Base-by-base conservation (phyloP, 2,888 invertebrate genomes). In the Lampropteryx suffumata region DNA sequence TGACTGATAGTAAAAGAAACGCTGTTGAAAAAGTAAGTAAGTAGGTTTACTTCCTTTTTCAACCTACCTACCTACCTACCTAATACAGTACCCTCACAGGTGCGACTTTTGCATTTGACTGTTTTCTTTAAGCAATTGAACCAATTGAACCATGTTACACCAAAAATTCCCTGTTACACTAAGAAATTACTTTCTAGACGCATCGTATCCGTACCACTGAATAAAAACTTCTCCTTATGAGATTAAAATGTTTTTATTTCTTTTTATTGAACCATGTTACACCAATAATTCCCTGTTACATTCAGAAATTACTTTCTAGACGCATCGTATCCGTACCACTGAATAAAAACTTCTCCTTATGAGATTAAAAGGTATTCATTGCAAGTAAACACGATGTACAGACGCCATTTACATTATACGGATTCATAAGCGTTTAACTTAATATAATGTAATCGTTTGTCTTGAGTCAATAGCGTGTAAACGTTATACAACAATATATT, bases 341-440 rank as follows among this genome's bases (percentile, higher is more conserved):
- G 14, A 24, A 36, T 37, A 27, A 32, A 51, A 39, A 42, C 35
- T 26, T 33, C 32, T 52, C 47, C n/a, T 49, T 49, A 49, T 33
- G 40, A 43, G 53, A 53, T 53, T 49, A 53, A 36, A 30, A 43
- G 44, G 10, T 43, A 53, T 48, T 48, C 52, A 42, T 29, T 42
- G 46, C 10, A 28, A 2, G 42, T 33, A 47, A 47, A 42, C 37
- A 46, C 21, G 29, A 32, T 13, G 41, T 48, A 28, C 27, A n/a
- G 50, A 43, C 39, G 39, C 14, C 3, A 44, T 51, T 46, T 45
- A 51, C 43, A 53, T 58, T 21, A 55, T 55, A 57, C 17, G 57
- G 59, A 50, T 59, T 59, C 59, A 50, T 52, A 57, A 59, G 51
- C 47, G 41, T 50, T 46, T 55, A 58, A 58, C 54, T 57, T 48